A percentile compares a stretch with the other conserved stretches of the same genome.
phyloP scores from a whole-genome alignment of 2,888 invertebrate genomes.

The Mimachlamys varia region DNA sequence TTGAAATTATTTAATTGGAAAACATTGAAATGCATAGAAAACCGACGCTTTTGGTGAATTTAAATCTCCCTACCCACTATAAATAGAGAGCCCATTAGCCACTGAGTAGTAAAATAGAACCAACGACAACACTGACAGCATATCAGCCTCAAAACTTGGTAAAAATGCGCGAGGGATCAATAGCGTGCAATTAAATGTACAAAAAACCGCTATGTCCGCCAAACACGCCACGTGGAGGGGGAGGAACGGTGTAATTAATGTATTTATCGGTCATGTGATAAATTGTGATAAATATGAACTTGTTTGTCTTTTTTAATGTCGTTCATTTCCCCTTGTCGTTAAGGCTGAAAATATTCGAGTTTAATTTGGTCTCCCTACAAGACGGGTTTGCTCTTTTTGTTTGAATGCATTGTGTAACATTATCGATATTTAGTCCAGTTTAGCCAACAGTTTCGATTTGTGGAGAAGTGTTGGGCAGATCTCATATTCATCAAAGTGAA shows the following conservation, averaged over 20 bases:
- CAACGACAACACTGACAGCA: neutral
- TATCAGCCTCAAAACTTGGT: neutral
- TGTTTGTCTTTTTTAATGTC: conserved; percentile 21
- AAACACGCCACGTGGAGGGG: neutral
- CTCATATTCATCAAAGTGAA: conserved; percentile 13
- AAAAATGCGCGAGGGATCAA: neutral
- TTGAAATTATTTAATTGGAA: conserved; percentile 31
- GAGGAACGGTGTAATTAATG: neutral
- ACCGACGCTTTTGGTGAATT: neutral
- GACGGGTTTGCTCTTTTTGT: neutral
- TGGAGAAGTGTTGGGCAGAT: neutral
- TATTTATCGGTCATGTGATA: conserved; percentile 4
- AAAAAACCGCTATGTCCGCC: neutral
- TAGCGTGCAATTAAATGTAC: conserved; percentile 20
- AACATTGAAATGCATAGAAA: conserved; percentile 24
- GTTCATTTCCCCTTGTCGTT: neutral
- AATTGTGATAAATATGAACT: conserved; percentile 29
- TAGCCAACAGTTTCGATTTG: conserved; percentile 12
- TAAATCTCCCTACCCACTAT: neutral
- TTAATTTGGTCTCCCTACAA: neutral
- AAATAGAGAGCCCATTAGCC: neutral
- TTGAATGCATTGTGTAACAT: neutral
- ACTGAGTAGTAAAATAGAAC: neutral
- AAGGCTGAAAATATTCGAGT: neutral
- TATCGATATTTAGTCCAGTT: conserved; percentile 5